phyloP scores from a whole-genome alignment of 2,797 vertebrate genomes.

The Falco cherrug region DNA sequence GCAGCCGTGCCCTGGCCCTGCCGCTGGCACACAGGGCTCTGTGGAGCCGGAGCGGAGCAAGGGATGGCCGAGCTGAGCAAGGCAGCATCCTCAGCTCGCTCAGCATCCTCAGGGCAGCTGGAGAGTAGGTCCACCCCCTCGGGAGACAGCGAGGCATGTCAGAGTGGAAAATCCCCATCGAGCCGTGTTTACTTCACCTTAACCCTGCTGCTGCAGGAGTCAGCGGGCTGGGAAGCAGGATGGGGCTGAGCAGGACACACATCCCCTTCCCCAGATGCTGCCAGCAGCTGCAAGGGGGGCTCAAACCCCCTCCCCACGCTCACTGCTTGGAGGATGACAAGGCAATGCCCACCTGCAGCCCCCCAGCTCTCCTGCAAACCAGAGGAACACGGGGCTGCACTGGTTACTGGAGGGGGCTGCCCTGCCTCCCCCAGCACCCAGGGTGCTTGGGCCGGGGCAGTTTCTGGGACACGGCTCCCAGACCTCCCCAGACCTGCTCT shows the following conservation, averaged over 20 bases:
- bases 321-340: background rate
- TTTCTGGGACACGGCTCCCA: background rate
- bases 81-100: background rate
- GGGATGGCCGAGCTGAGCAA: background rate
- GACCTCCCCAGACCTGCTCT: background rate
- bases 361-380: background rate
- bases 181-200: background rate
- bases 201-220: background rate
- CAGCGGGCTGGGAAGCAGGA: background rate
- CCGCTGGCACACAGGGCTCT: background rate
- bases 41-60: background rate
- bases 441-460: background rate
- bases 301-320: background rate
- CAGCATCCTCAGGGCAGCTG: background rate
- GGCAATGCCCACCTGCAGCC: background rate
- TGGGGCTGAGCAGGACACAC: fast-evolving
- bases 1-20: background rate
- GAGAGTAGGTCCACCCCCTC: background rate
- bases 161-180: constrained; percentile 7
- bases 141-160: background rate
- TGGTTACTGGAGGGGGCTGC: background rate
- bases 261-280: background rate
- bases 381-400: too few relatives aligned
- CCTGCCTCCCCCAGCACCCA: background rate
- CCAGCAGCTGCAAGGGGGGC: background rate